Base-by-base conservation (phyloP, 2,888 invertebrate genomes). In the Stenoptilia bipunctidactyla region DNA sequence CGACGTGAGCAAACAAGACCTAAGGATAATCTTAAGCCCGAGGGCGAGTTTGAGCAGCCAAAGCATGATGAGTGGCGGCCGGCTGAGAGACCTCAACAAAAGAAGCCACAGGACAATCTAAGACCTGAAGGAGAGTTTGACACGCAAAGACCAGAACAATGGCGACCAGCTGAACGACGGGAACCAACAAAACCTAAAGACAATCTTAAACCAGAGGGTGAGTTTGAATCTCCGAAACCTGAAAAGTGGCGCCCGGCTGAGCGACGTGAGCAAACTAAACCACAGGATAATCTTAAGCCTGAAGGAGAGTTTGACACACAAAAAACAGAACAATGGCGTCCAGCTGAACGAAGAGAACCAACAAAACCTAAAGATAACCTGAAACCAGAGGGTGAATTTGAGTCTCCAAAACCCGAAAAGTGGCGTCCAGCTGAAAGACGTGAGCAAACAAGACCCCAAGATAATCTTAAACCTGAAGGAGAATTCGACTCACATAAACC, bases 301-400 rank as follows among this genome's bases (percentile, higher is more conserved):
- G 86, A 86, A 59, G 87, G 86, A 2, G 85, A 85, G 0, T 87
- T 88, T 54, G 83, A 86, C 48, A 50, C 70, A 9, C 87, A 86
- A 0, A 69, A 68, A 40, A 71, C 74, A 34, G 66, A 75, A 0
- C 45, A 69, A 30, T 86, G 71, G 53, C 65, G 61, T 8, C 86
- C 87, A 0, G 84, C 74, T 9, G 87, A 88, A 48, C 56, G 85
- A 12, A 80, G 67, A 0, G 53, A 51, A 6, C 74, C 59, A 1
- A 74, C 61, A 1, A 82, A 71, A 46, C 87, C 85, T 1, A 54
- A 72, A 44, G 87, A 88, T 37, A 88, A 89, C 48, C 54, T 89
- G 0, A 72, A 66, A 40, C 77, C 86, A 0, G 88, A 89, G 61
- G 89, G 89, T 64, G 64, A 66, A 1, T 68, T 68, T 36, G 59